A percentile compares a stretch with the other conserved stretches of the same genome.
These are phyloP conservation scores for Maconellicoccus hirsutus DNA, from an alignment of 1,140 invertebrate genomes.

Conservation along the genomic window DNA sequence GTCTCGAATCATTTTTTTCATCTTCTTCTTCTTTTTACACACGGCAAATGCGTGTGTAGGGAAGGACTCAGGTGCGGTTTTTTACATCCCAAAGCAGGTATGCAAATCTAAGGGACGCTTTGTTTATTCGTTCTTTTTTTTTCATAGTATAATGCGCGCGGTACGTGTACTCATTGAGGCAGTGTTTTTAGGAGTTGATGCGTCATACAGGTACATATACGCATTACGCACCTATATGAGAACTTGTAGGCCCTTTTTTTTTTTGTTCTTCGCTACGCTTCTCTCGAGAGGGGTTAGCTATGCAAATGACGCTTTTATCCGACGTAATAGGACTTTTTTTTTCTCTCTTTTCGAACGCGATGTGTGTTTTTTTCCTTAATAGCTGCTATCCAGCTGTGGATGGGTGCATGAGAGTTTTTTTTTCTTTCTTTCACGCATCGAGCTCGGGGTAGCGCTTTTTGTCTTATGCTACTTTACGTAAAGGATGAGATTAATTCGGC, in stretches of 20 bases:
- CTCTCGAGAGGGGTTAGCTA: conserved; percentile 18
- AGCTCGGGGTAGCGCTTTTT: conserved; percentile 1
- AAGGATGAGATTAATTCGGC: conserved; percentile 10
- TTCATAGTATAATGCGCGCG: neutral
- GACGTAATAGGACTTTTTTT: conserved; percentile 9
- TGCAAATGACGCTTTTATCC: conserved; percentile 21
- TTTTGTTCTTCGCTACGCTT: neutral
- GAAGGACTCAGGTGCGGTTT: conserved; percentile 18
- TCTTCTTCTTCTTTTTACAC: no score
- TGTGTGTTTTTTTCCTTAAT: conserved; percentile 20
- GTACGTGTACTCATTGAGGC: neutral
- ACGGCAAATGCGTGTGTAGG: neutral
- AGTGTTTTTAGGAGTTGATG: neutral
- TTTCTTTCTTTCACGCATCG: neutral
- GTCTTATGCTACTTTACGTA: conserved; percentile 15
- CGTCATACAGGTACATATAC: neutral
- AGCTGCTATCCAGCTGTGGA: conserved; percentile 20
- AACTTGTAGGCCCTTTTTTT: neutral
- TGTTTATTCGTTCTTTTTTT: conserved; percentile 13
- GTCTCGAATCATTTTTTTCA: no score
- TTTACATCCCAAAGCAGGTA: conserved; percentile 22
- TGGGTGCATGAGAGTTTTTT: conserved; percentile 18
- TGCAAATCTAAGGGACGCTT: conserved; percentile 13
- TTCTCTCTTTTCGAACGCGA: conserved; percentile 14
- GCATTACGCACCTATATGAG: neutral